phyloP scores from a whole-genome alignment of 2,888 invertebrate genomes.

The Catocala fraxini region DNA sequence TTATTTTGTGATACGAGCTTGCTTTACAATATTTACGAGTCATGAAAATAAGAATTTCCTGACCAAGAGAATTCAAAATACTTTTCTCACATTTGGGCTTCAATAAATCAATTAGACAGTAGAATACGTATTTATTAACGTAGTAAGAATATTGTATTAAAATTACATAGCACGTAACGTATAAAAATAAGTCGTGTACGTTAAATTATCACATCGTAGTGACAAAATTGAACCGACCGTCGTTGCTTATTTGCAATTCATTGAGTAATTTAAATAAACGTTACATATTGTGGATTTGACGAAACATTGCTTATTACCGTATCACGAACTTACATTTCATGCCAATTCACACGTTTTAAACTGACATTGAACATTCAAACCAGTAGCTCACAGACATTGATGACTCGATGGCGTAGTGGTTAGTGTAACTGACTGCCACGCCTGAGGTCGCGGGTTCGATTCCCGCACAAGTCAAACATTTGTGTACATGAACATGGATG shows the following conservation, averaged over 20 bases:
- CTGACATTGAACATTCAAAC: constrained; percentile 5
- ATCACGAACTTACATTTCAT: constrained; percentile 35
- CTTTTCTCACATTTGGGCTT: too few relatives aligned
- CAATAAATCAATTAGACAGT: too few relatives aligned
- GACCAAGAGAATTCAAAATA: too few relatives aligned
- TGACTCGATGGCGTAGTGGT: too few relatives aligned
- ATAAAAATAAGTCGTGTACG: background rate
- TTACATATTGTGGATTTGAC: constrained; percentile 15
- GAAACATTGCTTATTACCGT: constrained; percentile 24
- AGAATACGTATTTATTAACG: too few relatives aligned
- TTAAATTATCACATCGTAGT: constrained; percentile 4
- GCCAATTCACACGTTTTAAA: constrained; percentile 13
- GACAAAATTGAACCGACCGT: constrained; percentile 16
- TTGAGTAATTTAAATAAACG: constrained; percentile 19
- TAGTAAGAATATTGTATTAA: too few relatives aligned
- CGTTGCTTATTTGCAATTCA: constrained; percentile 22
- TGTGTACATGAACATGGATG: too few relatives aligned
- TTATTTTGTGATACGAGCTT: constrained; percentile 32
- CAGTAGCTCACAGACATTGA: too few relatives aligned
- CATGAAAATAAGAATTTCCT: background rate
- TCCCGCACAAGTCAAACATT: too few relatives aligned
- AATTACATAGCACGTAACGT: too few relatives aligned
- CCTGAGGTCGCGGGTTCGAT: too few relatives aligned
- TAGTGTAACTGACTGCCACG: too few relatives aligned
- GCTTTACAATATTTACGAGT: background rate